Conservation (phyloP, 2,888 invertebrate genomes). For the Unio delphinus region DNA sequence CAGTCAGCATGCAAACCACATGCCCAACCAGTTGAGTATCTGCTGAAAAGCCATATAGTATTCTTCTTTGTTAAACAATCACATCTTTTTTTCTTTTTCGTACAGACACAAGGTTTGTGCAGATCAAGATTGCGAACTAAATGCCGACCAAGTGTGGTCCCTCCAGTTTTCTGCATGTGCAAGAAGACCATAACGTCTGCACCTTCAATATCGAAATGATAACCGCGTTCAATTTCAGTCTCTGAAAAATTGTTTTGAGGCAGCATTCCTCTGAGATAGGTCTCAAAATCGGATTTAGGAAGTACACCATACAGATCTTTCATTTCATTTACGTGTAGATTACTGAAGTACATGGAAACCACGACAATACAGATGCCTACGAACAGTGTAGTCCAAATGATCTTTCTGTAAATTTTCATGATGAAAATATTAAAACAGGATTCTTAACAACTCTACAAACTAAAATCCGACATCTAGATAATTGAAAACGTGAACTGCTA, state of each 20-base stretch:
- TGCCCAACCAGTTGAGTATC: conserved; percentile 70
- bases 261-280: conserved; percentile 24
- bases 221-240: conserved; percentile 80
- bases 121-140: conserved; percentile 94
- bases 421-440: no score
- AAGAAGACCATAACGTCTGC: conserved; percentile 98
- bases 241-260: conserved; percentile 23
- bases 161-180: conserved; percentile 99
- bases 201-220: conserved; percentile 73
- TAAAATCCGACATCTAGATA: neutral
- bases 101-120: conserved; percentile 94
- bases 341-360: conserved; percentile 8
- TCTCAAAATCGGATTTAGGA: conserved; percentile 11
- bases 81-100: conserved; percentile 86
- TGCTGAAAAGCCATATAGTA: conserved; percentile 84
- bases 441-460: no score
- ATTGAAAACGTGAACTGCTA: conserved; percentile 10
- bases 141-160: conserved; percentile 96
- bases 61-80: conserved; percentile 58
- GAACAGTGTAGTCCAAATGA: no score
- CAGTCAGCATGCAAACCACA: conserved; percentile 99
- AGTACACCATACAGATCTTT: neutral
- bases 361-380: neutral
- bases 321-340: conserved; percentile 3
- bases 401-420: no score